phyloP scores from a whole-genome alignment of 2,113 vertebrate genomes.

The Chunga burmeisteri region DNA sequence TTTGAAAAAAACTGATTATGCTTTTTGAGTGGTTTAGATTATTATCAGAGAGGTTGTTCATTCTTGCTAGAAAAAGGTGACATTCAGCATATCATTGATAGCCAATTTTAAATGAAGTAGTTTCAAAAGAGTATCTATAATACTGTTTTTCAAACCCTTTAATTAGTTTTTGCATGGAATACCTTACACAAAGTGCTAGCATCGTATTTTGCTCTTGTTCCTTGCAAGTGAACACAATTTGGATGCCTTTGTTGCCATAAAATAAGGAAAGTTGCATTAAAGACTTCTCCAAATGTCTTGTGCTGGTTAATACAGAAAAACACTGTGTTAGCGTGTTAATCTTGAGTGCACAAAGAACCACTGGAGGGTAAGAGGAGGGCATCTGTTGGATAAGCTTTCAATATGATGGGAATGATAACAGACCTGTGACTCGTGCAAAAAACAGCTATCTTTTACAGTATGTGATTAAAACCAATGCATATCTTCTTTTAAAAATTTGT shows the following conservation, averaged over 20 bases:
- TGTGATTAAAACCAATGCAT: slow-evolving; percentile 35
- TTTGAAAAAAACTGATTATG: slow-evolving; percentile 37
- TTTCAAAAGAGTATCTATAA: slow-evolving; percentile 66
- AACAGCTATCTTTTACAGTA: slow-evolving; percentile 23
- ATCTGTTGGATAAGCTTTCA: slow-evolving; percentile 83
- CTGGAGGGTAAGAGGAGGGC: slow-evolving; percentile 75
- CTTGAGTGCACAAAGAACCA: slow-evolving; percentile 73
- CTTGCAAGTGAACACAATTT: slow-evolving; percentile 66
- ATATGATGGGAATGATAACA: slow-evolving; percentile 74
- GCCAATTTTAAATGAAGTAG: slow-evolving; percentile 68
- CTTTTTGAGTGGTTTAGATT: slow-evolving; percentile 77
- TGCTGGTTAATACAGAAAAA: slow-evolving; percentile 57
- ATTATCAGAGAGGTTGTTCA: slow-evolving; percentile 89
- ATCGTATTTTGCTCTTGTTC: slow-evolving; percentile 65
- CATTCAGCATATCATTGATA: slow-evolving; percentile 77
- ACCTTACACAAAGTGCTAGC: slow-evolving; percentile 60
- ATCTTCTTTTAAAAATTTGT: slow-evolving; percentile 7
- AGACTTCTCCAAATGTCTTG: slow-evolving; percentile 56
- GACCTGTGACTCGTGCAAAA: slow-evolving; percentile 57
- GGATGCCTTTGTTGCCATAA: too few relatives aligned
- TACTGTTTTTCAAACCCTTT: slow-evolving; percentile 33
- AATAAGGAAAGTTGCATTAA: too few relatives aligned
- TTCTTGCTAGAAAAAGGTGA: slow-evolving; percentile 84
- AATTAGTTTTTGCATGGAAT: slow-evolving; percentile 72
- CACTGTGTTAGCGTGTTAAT: slow-evolving; percentile 69